These are phyloP conservation scores for Willowsia nigromaculata DNA, from an alignment of 2,888 invertebrate species.

Conservation along the genomic window DNA sequence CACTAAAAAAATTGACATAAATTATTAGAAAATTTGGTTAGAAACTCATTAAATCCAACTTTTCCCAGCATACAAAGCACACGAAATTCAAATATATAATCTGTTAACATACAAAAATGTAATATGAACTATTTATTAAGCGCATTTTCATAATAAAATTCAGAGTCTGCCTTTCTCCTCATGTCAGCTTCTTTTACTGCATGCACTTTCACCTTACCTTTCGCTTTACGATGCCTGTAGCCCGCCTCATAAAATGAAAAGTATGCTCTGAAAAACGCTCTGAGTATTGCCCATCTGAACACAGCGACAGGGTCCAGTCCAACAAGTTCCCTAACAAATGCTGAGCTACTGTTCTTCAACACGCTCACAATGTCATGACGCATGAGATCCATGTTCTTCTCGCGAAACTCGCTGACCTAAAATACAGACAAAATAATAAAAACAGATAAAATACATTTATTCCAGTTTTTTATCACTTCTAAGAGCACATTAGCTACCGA, in stretches of 20 bases:
- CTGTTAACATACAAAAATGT: not conserved
- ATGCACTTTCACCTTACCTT: slow-evolving; percentile 80
- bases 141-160: not conserved
- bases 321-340: slow-evolving; percentile 95
- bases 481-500: not conserved
- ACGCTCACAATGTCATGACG: slow-evolving; percentile 96
- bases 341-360: slow-evolving; percentile 94
- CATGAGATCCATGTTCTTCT: slow-evolving; percentile 97
- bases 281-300: slow-evolving; percentile 94
- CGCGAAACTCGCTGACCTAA: slow-evolving; percentile 92
- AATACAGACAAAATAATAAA: slow-evolving; percentile 67
- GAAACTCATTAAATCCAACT: not conserved
- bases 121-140: not conserved
- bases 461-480: slow-evolving; percentile 1
- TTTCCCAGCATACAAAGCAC: not conserved
- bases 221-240: slow-evolving; percentile 80
- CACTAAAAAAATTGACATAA: slow-evolving; percentile 64
- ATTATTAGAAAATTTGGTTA: not conserved
- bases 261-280: slow-evolving; percentile 94
- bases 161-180: not conserved
- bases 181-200: slow-evolving; percentile 29
- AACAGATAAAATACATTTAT: slow-evolving; percentile 26
- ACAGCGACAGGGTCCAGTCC: slow-evolving; percentile 96
- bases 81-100: not conserved
- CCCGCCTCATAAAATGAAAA: slow-evolving; percentile 94